These are phyloP conservation scores for Lepidocyrtinus sp. DNA, from an alignment of 2,888 invertebrate genomes.

Conservation along the genomic window DNA sequence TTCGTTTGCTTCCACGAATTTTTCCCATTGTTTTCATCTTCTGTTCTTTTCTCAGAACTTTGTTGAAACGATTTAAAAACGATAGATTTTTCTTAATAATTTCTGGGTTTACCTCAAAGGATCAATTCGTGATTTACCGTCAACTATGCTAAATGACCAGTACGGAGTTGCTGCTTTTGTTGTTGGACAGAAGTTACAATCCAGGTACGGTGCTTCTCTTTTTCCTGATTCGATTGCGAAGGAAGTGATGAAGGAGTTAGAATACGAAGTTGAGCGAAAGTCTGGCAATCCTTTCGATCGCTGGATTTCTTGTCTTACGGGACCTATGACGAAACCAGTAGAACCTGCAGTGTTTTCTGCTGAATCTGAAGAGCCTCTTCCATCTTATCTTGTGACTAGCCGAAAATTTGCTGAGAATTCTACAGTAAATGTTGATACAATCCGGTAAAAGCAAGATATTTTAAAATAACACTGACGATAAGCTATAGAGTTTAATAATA, in stretches of 20 bases:
- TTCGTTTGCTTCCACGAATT: not conserved
- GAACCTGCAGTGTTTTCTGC: constrained; percentile 21
- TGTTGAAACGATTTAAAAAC: too few species aligned
- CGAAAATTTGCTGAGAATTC: constrained; percentile 8
- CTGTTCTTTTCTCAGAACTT: too few species aligned
- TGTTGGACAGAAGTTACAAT: not conserved
- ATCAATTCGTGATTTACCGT: constrained; percentile 3
- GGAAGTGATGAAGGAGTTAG: not conserved
- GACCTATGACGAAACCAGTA: not conserved
- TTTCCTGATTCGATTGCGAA: not conserved
- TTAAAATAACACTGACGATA: too few species aligned
- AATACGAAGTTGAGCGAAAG: not conserved
- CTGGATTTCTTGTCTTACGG: too few species aligned
- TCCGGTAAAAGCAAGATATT: too few species aligned
- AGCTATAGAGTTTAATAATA: too few species aligned
- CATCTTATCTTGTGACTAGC: constrained; percentile 29
- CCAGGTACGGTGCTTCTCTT: too few species aligned
- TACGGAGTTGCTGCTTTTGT: constrained; percentile 27
- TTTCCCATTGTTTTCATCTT: too few species aligned
- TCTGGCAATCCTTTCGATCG: too few species aligned
- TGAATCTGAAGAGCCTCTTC: not conserved
- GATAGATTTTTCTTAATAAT: too few species aligned
- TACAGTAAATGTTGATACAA: too few species aligned
- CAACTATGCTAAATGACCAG: constrained; percentile 32
- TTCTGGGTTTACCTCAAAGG: too few species aligned